These are phyloP conservation scores for Limonius californicus DNA, from an alignment of 1,140 invertebrate genomes.

Conservation along the genomic window DNA sequence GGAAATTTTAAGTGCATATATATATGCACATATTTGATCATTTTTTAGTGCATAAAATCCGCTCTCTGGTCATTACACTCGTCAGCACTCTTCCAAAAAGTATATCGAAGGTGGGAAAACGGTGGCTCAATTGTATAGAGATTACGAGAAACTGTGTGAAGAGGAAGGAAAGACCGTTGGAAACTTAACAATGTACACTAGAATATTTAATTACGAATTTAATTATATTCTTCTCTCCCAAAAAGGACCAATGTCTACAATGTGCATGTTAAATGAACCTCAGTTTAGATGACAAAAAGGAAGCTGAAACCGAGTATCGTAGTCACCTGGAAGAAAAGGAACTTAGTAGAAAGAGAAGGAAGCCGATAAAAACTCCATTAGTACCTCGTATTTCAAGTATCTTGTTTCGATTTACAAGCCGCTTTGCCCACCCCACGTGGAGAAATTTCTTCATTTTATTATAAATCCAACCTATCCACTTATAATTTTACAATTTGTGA, in stretches of 20 bases:
- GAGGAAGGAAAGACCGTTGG: constrained; percentile 9
- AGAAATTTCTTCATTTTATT: not conserved
- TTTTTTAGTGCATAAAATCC: too few relatives aligned
- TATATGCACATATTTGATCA: too few relatives aligned
- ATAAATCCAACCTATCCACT: not conserved
- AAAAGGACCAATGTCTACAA: constrained; percentile 32
- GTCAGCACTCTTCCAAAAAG: not conserved
- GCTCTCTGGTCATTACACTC: not conserved
- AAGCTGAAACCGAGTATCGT: not conserved
- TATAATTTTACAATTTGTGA: constrained; percentile 28
- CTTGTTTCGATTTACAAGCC: not conserved
- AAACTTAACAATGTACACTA: constrained; percentile 18
- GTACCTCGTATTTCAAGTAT: not conserved
- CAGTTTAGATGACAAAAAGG: constrained; percentile 21
- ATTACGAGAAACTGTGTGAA: not conserved
- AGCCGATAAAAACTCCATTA: not conserved
- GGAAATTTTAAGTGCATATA: too few relatives aligned
- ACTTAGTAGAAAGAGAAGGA: not conserved
- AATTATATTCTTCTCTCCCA: constrained; percentile 19
- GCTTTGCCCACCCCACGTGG: not conserved
- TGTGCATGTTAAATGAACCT: constrained; percentile 37
- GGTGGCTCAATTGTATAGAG: not conserved
- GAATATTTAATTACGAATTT: constrained; percentile 14
- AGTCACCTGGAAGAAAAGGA: not conserved
- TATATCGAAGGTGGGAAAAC: not conserved